Evolutionary conservation across 2,113 vertebrate genomes (phyloP), one percentile per base, ranked within the genome.

Genomic region (Delphinapterus leucas): DNA sequence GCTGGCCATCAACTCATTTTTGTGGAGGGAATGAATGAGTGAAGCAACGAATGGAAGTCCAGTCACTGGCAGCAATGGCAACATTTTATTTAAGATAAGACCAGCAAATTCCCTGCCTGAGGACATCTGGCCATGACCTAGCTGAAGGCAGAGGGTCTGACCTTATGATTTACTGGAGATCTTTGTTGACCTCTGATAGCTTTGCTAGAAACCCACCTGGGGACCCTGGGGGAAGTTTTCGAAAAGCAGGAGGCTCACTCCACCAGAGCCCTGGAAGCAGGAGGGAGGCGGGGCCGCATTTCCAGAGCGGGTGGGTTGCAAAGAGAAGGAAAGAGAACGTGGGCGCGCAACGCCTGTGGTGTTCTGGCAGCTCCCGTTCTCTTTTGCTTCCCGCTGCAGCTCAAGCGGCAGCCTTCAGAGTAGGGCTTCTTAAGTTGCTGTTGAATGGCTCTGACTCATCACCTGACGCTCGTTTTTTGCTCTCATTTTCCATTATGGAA

Each of bases 401-500:
- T 73, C 70, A 65, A 0, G 74, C 23, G 6, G 49, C 90, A 47
- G 28, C 73, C 41, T 38, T 23, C 1, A 9, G n/a, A 74, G n/a
- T 49, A 26, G 23, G 38, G n/a, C 28, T 93, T 79, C 89, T 80
- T n/a, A 18, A 65, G 38, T 49, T 49, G 21, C 55, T 28, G 2
- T 10, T 21, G 18, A n/a, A 71, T 8, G 4, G 28, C 58, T 88
- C 77, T 85, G 77, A 88, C 70, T 76, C 77, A 44, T 26, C 85
- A 41, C 44, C 81, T 58, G 53, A 81, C 44, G 7, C 47, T 68
- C 31, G 49, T 4, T 83, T 77, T 80, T 76, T 0, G 36, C 36
- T 85, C 60, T 65, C 36, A 47, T 76, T 96, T 92, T 96, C 81
- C 63, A 18, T 60, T 65, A 53, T 8, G 85, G 94, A 87, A 88